A percentile compares a stretch with the other conserved stretches of the same genome.
Conservation (phyloP, 2,888 invertebrate genomes). For the Tuberolachnus salignus region DNA sequence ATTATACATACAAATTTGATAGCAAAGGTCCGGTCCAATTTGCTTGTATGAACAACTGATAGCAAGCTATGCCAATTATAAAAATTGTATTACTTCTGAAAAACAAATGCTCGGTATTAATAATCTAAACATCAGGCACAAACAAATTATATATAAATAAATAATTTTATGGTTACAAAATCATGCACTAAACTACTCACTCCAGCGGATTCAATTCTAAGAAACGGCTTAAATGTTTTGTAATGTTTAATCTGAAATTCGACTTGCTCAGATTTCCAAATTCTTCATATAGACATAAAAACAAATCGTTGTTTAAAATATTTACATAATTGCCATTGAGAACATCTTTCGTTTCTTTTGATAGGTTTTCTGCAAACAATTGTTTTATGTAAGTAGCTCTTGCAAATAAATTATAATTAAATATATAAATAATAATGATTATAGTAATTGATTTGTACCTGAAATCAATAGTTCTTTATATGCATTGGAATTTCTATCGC, state of each 20-base stretch:
- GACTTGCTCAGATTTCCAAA: constrained; percentile 12
- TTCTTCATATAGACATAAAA: constrained; percentile 30
- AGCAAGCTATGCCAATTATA: constrained; percentile 69
- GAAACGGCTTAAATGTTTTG: constrained; percentile 30
- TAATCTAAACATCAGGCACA: too few species aligned
- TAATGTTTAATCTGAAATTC: constrained; percentile 14
- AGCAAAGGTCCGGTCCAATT: constrained; percentile 79
- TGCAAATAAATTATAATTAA: too few species aligned
- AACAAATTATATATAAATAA: too few species aligned
- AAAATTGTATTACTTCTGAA: constrained; percentile 63
- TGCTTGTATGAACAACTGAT: constrained; percentile 76
- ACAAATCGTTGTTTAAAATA: constrained; percentile 23
- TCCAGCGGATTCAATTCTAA: constrained; percentile 7
- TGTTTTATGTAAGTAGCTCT: not conserved
- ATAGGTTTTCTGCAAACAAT: constrained; percentile 8
- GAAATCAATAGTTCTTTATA: constrained; percentile 31
- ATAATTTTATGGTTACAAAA: too few species aligned
- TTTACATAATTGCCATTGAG: constrained; percentile 35
- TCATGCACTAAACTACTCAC: constrained; percentile 8
- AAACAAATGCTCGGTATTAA: constrained; percentile 7
- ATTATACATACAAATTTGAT: constrained; percentile 49
- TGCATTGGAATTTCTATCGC: constrained; percentile 10
- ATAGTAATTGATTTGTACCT: constrained; percentile 8
- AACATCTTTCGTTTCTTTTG: constrained; percentile 28
- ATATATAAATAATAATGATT: too few species aligned